Evolutionary conservation across 2,113 vertebrate species (phyloP).

Genomic region (Dinomys branickii): DNA sequence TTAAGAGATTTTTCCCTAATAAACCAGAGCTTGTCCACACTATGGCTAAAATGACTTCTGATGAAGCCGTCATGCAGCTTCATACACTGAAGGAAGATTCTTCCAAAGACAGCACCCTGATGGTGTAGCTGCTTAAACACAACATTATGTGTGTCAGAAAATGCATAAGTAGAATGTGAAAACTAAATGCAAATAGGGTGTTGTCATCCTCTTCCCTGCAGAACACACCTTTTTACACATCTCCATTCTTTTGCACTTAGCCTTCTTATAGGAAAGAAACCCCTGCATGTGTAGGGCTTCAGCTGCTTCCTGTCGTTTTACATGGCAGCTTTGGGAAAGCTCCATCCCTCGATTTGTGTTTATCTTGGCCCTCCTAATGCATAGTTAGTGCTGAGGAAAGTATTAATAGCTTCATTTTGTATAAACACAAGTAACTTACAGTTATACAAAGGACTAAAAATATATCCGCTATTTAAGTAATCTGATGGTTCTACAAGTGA

Average conservation of each 20-base stretch:
- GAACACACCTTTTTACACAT: conserved; percentile 92
- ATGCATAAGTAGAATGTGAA: not conserved
- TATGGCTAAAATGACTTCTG: not conserved
- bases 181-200: conserved; percentile 34
- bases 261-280: not conserved
- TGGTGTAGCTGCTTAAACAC: not conserved
- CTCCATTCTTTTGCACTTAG: too few species aligned
- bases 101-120: not conserved
- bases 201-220: conserved; percentile 84
- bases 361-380: not conserved
- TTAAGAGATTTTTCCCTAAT: not conserved
- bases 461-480: not conserved
- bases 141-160: not conserved
- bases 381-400: not conserved
- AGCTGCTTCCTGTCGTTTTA: not conserved
- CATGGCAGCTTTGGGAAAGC: not conserved
- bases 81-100: not conserved
- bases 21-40: not conserved
- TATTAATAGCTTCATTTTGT: not conserved
- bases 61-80: not conserved
- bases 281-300: not conserved
- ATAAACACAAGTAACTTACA: not conserved
- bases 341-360: not conserved
- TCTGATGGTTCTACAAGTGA: not conserved
- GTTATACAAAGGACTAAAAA: not conserved